phyloP scores from a whole-genome alignment of 2,113 vertebrate genomes.

The Hymenochirus boettgeri region DNA sequence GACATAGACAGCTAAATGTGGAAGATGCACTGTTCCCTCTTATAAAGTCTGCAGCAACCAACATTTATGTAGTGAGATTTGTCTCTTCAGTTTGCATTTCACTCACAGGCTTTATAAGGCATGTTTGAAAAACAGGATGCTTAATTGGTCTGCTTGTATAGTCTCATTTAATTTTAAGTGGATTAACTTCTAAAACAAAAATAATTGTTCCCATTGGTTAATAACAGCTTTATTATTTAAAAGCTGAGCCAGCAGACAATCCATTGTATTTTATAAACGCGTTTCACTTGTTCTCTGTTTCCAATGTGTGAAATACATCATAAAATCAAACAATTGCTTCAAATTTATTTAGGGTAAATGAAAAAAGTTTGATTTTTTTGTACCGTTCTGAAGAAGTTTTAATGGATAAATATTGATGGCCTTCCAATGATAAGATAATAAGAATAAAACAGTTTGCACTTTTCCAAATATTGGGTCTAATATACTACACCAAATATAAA shows the following conservation, averaged over 20 bases:
- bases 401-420: no score
- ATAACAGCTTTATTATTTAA: conserved; percentile 16
- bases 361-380: no score
- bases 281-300: not conserved
- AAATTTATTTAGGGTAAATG: no score
- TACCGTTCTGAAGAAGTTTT: no score
- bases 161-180: conserved; percentile 23
- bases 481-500: no score
- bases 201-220: conserved; percentile 31
- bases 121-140: conserved; percentile 16
- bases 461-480: no score
- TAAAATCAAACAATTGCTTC: no score
- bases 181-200: conserved; percentile 19
- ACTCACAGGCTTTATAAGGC: conserved; percentile 1
- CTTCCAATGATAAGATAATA: no score
- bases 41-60: not conserved
- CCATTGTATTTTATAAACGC: not conserved
- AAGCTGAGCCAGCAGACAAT: conserved; percentile 6
- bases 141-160: conserved; percentile 22
- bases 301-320: not conserved
- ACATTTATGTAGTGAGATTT: not conserved
- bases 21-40: no score
- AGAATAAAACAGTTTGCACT: no score
- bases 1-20: no score
- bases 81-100: not conserved